A percentile compares a stretch with the other conserved stretches of the same genome.
Evolutionary conservation across 1,140 invertebrate species (phyloP).

Genomic region (Spodoptera frugiperda): DNA sequence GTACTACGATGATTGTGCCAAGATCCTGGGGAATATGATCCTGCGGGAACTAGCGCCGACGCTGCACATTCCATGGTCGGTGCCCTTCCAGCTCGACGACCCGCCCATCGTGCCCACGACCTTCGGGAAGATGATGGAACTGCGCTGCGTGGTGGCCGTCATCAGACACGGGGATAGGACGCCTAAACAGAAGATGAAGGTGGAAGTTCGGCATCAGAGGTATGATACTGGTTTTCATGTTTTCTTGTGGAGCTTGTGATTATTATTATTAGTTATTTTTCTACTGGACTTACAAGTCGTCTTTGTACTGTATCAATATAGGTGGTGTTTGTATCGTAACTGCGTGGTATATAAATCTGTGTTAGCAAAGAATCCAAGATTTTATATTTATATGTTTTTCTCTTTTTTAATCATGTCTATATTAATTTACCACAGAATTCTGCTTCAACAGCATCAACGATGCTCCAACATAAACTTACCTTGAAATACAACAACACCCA

Average conservation of each 20-base stretch:
- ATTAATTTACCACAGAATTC: no score
- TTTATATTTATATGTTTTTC: no score
- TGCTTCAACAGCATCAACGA: no score
- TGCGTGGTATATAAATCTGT: no score
- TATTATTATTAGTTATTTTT: no score
- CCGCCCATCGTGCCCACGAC: slow-evolving; percentile 99
- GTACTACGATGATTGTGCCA: slow-evolving; percentile 99
- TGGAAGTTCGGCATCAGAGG: slow-evolving; percentile 99
- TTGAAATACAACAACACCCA: neutral
- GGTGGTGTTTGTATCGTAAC: no score
- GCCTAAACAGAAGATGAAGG: slow-evolving; percentile 99
- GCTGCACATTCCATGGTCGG: slow-evolving; percentile 98
- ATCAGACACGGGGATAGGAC: slow-evolving; percentile 99
- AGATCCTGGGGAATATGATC: slow-evolving; percentile 97
- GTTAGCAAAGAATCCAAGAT: no score
- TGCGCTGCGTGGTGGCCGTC: slow-evolving; percentile 98
- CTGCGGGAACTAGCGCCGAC: slow-evolving; percentile 97
- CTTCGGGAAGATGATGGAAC: slow-evolving; percentile 99
- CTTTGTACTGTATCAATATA: no score
- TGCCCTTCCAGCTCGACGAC: slow-evolving; percentile 98
- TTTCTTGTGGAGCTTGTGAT: neutral
- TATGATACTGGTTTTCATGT: slow-evolving; percentile 83
- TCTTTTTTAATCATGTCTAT: no score
- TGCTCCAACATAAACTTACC: neutral
- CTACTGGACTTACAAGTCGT: no score